Evolutionary conservation across 2,113 vertebrate species (phyloP), one percentile per base, ranked within the genome.

Genomic region (Tylochromis polylepis): DNA sequence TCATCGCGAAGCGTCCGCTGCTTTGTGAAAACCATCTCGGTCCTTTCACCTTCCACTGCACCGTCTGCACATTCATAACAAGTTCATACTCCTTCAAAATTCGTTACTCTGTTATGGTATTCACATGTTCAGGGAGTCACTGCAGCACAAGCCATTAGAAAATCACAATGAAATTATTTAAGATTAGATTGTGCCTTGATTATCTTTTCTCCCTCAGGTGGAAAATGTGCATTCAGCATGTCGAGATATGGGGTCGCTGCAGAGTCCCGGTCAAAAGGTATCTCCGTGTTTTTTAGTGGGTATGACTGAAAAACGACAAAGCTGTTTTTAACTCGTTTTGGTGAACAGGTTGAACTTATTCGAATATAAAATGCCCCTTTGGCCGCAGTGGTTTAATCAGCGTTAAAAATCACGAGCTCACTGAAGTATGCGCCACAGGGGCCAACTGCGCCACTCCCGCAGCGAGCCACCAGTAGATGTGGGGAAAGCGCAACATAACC

Each of bases 111-210:
- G 80, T 27, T 85, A 12, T 81, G 79, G 79, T 87, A 43, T 91
- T 85, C 70, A 86, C 84, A 29, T 46, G 57, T 89, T 81, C 41
- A 12, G 85, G 85, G 89, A 91, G 70, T 34, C 36, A 14, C 55
- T 81, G 86, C 79, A 59, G 79, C 81, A 77, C 49, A 77, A 81
- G 79, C 82, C 92, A 90, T 93, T 93, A 94, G 38, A 82, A 85
- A 91, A 70, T 2, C 81, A 65, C 57, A 87, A 88, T 88, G 49
- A 86, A 85, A 92, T 90, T 75, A 87, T n/a, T 82, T 77, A 29
- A 84, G 92, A 95, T 93, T 75, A 93, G 85, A 90, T 88, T 87
- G 27, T 41, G 70, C 10, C 22, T 89, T 87, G 82, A 93, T 92
- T 87, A 56, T 75, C 14, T 36, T 46, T 78, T 16, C 15, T 34